phyloP scores from a whole-genome alignment of 2,797 vertebrate species.

The Leptodactylus fallax region DNA sequence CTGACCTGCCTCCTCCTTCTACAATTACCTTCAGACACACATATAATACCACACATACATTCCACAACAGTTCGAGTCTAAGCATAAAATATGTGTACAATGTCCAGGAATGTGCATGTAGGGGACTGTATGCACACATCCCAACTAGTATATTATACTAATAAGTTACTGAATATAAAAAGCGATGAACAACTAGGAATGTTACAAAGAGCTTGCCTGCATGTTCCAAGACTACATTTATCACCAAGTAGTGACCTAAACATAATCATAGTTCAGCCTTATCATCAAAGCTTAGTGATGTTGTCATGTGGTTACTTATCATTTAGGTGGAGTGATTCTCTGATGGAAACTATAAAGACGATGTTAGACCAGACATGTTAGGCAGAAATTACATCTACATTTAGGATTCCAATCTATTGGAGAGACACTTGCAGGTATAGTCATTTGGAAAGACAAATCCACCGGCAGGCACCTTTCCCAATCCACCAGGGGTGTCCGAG shows the following conservation, averaged over 20 bases:
- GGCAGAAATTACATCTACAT: too few species aligned
- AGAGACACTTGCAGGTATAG: too few species aligned
- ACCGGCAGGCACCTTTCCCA: too few species aligned
- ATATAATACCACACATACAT: not conserved
- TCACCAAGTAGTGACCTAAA: not conserved
- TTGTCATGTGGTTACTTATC: not conserved
- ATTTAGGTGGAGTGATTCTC: not conserved
- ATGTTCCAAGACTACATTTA: not conserved
- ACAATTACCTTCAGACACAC: not conserved
- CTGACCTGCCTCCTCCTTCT: not conserved
- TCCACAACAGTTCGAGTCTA: constrained; percentile 9
- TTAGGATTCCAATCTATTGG: too few species aligned
- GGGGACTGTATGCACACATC: not conserved
- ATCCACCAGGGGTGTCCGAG: too few species aligned
- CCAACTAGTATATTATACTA: not conserved
- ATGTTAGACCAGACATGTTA: not conserved
- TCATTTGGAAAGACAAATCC: too few species aligned
- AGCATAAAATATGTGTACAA: constrained; percentile 24
- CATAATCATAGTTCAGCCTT: not conserved
- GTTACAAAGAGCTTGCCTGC: not conserved
- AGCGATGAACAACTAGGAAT: too few species aligned
- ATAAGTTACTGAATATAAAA: not conserved
- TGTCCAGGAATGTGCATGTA: constrained; percentile 9
- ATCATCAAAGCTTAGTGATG: not conserved
- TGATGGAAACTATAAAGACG: not conserved